phyloP scores from a whole-genome alignment of 2,113 vertebrate species.

The Microtus montanus region DNA sequence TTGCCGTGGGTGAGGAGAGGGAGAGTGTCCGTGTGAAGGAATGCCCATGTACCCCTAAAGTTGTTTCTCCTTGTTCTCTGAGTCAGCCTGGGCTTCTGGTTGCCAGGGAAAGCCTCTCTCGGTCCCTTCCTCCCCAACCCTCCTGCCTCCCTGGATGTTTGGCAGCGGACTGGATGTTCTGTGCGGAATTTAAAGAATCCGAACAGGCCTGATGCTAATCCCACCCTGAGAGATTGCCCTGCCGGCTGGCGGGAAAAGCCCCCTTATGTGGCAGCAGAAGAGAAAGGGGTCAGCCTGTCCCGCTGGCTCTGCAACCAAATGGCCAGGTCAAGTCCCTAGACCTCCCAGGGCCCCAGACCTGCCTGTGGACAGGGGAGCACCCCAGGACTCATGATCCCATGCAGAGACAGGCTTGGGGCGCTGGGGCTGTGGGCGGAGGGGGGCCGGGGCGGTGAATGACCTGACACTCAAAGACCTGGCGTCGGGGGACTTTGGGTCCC shows the following conservation, averaged over 20 bases:
- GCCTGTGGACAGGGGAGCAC: neutral
- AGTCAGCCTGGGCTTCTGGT: neutral
- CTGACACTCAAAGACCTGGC: neutral
- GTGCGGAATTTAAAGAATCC: slow-evolving; percentile 69
- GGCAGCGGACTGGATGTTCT: slow-evolving; percentile 52
- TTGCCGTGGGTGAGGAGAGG: neutral
- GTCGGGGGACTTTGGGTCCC: neutral
- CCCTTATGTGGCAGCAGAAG: neutral
- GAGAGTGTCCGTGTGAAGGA: neutral
- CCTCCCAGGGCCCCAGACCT: neutral
- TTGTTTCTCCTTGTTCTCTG: neutral
- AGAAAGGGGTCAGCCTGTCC: neutral
- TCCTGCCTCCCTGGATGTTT: slow-evolving; percentile 56
- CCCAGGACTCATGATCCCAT: neutral
- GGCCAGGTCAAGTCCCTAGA: neutral
- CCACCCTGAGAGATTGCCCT: slow-evolving; percentile 31
- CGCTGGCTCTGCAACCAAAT: neutral
- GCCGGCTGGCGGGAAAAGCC: neutral
- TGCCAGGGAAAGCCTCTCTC: neutral
- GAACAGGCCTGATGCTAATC: slow-evolving; percentile 63
- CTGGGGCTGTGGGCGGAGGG: too few relatives aligned
- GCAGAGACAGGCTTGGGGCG: neutral
- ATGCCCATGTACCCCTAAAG: neutral
- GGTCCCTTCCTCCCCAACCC: neutral
- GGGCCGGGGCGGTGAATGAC: neutral